Evolutionary conservation across 2,113 vertebrate genomes (phyloP), one percentile per base, ranked within the genome.

Genomic region (Pongo abelii): DNA sequence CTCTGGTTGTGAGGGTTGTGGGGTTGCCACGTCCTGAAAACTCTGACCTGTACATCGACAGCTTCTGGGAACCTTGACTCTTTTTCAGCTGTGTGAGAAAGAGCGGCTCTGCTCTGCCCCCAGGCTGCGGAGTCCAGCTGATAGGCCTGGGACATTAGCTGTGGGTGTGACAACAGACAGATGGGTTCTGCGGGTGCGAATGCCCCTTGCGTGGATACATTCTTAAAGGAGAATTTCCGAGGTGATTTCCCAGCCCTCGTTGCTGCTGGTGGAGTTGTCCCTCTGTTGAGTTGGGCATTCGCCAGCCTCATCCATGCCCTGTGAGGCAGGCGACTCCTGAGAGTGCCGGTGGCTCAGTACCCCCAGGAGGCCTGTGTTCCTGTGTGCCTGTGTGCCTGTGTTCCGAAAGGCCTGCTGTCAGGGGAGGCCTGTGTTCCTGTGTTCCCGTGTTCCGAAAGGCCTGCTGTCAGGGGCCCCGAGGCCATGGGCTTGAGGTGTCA

Each of bases 161-260:
- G 16, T 0, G 8, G 14, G 18, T 0, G 0, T 1, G 10, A 2
- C 0, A 2, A 7, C 14, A 1, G 5, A 0, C 8, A 8, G 55
- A 50, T 32, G 4, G 35, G 13, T n/a, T 35, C 3, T 69, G 16
- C 5, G 16, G 67, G 67, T 6, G 14, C 0, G 16, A 14, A 64
- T 14, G 27, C 27, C 61, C 27, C 61, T 64, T 32, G 27, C 12
- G 12, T 64, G 12, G 5, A 14, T 64, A 30, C 30, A 6, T 64
- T 64, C 61, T 32, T 64, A 64, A 64, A 64, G 61, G 61, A 14
- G 61, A 32, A 64, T 64, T 64, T 64, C 61, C 5, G 27, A 32
- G 61, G 61, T 64, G 27, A 30, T 25, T 64, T 30, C 6, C 61
- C 27, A 64, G 27, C 27, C 2, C 61, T 3, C 0, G 11, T 13